phyloP scores from a whole-genome alignment of 2,113 vertebrate species.

The Myotis yumanensis region DNA sequence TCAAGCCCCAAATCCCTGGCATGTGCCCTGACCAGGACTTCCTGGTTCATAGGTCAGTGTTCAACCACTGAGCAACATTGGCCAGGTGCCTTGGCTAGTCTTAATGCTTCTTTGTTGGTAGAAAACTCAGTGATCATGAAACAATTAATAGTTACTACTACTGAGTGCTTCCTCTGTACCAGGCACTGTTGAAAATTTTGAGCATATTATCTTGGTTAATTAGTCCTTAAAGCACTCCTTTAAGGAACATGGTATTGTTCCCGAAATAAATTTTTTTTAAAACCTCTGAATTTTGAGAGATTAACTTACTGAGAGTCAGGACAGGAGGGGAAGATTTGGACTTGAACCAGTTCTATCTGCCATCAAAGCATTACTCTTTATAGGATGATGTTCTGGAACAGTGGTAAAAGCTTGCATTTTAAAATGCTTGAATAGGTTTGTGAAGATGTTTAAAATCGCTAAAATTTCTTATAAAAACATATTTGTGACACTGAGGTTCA shows the following conservation, averaged over 20 bases:
- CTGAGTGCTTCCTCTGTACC: not conserved
- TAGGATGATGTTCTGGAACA: not conserved
- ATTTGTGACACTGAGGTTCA: not conserved
- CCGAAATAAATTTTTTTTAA: not conserved
- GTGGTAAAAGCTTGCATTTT: not conserved
- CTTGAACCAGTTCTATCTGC: not conserved
- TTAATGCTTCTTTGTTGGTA: not conserved
- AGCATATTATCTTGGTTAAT: not conserved
- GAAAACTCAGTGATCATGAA: not conserved
- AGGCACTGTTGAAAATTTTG: not conserved
- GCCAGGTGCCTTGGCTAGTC: not conserved
- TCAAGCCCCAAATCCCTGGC: no score
- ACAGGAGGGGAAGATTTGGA: not conserved
- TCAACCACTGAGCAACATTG: no score
- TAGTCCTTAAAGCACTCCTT: not conserved
- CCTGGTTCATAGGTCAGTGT: no score
- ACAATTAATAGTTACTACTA: not conserved
- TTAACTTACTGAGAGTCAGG: not conserved
- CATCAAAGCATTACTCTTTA: not conserved
- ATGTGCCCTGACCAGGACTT: no score
- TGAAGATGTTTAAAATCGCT: not conserved
- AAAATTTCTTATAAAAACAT: constrained; percentile 4
- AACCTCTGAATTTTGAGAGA: not conserved
- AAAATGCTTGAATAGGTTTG: not conserved
- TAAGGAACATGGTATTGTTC: not conserved